Evolutionary conservation across 2,113 vertebrate genomes (phyloP).

Genomic region (Labeo catla): DNA sequence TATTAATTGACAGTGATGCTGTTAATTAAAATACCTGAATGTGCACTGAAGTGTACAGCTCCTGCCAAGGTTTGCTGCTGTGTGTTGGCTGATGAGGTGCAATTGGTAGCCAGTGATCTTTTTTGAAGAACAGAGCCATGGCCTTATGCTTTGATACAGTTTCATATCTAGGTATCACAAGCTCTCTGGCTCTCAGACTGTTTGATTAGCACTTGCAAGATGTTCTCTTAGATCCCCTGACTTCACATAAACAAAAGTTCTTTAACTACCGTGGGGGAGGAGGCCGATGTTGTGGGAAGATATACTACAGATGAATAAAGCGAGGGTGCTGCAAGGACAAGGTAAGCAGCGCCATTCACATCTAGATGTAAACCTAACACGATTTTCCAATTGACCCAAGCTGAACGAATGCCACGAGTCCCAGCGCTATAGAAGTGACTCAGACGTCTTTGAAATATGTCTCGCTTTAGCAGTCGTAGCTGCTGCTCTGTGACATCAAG

Average conservation of each 20-base stretch:
- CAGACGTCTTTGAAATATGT: slow-evolving; percentile 7
- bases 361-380: background rate
- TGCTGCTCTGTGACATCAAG: slow-evolving; percentile 4
- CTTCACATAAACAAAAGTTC: slow-evolving; percentile 49
- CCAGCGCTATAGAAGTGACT: slow-evolving; percentile 12
- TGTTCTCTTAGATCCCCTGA: slow-evolving; percentile 47
- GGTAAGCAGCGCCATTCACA: slow-evolving; percentile 7
- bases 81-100: slow-evolving; percentile 17
- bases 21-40: slow-evolving; percentile 34
- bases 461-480: background rate
- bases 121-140: slow-evolving; percentile 30
- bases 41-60: background rate
- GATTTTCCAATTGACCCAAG: slow-evolving; percentile 15
- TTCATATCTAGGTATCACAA: slow-evolving; percentile 32
- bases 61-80: slow-evolving; percentile 6
- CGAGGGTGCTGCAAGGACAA: background rate
- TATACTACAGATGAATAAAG: slow-evolving; percentile 1
- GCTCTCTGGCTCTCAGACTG: slow-evolving; percentile 33
- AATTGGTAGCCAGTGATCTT: slow-evolving; percentile 10
- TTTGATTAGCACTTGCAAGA: slow-evolving; percentile 50
- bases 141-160: slow-evolving; percentile 42
- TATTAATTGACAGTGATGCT: slow-evolving; percentile 1
- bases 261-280: slow-evolving; percentile 23
- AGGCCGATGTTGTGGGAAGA: background rate
- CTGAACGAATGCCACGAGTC: background rate